A percentile compares a stretch with the other conserved stretches of the same genome.
These are phyloP conservation scores for Scrobipalpa costella DNA, from an alignment of 2,888 invertebrate species.

Conservation along the genomic window DNA sequence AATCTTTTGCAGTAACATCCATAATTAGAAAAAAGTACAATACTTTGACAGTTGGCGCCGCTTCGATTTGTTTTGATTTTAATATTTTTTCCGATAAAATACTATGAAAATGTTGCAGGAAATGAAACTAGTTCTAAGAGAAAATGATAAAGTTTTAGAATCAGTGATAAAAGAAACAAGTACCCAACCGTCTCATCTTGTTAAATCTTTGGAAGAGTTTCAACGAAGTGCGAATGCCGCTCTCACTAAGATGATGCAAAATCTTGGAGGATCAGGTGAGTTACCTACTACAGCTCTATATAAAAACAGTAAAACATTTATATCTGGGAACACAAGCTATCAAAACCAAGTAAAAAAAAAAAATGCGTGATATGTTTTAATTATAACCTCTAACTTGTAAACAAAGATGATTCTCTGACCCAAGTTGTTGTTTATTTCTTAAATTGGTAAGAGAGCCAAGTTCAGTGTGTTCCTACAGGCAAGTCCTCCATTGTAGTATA, in stretches of 20 bases:
- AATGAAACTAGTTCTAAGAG: conserved; percentile 53
- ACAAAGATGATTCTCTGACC: no score
- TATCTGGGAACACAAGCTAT: no score
- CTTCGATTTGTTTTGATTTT: conserved; percentile 11
- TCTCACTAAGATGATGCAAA: conserved; percentile 58
- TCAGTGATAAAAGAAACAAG: conserved; percentile 46
- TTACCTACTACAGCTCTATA: not conserved
- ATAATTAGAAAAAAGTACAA: no score
- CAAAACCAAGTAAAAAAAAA: no score
- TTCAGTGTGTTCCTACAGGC: no score
- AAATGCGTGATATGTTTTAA: no score
- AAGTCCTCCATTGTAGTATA: no score
- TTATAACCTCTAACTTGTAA: no score
- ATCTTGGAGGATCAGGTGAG: conserved; percentile 48
- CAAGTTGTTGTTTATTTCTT: no score
- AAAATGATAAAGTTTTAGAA: conserved; percentile 50
- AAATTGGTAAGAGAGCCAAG: no score
- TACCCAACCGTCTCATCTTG: conserved; percentile 41
- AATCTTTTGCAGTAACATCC: no score
- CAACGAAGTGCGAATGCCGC: conserved; percentile 53
- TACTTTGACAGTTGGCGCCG: not conserved
- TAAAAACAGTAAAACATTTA: not conserved
- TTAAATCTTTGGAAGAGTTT: conserved; percentile 59
- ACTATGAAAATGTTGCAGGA: conserved; percentile 40
- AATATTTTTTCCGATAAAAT: no score